Conservation (phyloP, 2,888 invertebrate species). For the Apamea crenata region DNA sequence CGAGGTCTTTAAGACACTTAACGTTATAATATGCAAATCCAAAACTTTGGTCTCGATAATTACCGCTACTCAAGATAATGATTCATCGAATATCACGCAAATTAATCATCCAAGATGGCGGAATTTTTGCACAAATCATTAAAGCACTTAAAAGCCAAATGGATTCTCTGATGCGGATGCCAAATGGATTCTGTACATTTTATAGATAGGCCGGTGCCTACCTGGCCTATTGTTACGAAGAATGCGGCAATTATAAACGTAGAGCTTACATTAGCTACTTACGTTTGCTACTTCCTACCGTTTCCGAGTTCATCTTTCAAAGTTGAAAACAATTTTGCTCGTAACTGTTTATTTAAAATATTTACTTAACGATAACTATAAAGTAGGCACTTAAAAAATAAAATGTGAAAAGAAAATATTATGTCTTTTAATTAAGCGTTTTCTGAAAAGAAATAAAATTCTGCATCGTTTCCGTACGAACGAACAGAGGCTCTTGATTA, state of each 20-base stretch:
- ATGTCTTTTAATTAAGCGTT: conserved; percentile 46
- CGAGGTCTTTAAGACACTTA: conserved; percentile 21
- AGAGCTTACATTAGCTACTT: conserved; percentile 7
- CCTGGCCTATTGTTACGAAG: conserved; percentile 60
- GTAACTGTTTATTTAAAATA: conserved; percentile 19
- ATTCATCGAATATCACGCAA: conserved; percentile 74
- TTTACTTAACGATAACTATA: conserved; percentile 28
- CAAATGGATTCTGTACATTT: conserved; percentile 81
- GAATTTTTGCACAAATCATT: conserved; percentile 83
- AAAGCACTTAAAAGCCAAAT: conserved; percentile 85
- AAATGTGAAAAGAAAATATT: conserved; percentile 47
- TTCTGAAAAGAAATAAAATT: conserved; percentile 41
- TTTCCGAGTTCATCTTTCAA: background rate
- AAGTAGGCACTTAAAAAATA: conserved; percentile 38
- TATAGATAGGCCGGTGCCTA: conserved; percentile 57
- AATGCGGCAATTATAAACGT: conserved; percentile 58
- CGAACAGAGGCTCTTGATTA: conserved; percentile 42
- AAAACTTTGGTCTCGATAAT: conserved; percentile 62
- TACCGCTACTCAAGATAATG: conserved; percentile 73
- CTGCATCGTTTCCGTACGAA: conserved; percentile 42
- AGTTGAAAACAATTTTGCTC: conserved; percentile 2
- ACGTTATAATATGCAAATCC: conserved; percentile 50
- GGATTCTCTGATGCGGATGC: conserved; percentile 78
- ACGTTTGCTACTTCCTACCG: conserved; percentile 4
- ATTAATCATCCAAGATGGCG: conserved; percentile 77